phyloP scores from a whole-genome alignment of 1,140 invertebrate species.

The Myzus persicae region DNA sequence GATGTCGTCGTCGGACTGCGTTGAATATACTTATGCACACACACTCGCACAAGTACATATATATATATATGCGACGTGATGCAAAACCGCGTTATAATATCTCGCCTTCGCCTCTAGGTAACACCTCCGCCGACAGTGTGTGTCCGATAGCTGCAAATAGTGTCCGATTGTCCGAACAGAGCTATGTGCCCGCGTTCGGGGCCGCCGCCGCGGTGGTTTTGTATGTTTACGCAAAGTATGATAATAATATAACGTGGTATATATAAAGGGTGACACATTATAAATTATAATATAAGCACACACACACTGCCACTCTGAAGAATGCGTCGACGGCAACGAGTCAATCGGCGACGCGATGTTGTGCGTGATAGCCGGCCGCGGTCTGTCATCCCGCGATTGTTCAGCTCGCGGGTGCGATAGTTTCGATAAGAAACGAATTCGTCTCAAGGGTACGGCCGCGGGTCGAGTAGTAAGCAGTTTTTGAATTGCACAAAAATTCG shows the following conservation, averaged over 20 bases:
- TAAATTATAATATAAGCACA: background rate
- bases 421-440: background rate
- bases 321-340: slow-evolving; percentile 5
- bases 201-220: background rate
- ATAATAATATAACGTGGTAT: slow-evolving; percentile 4
- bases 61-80: background rate
- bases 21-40: background rate
- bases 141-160: background rate
- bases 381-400: background rate
- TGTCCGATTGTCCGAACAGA: background rate
- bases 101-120: background rate
- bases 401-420: background rate
- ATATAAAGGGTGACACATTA: background rate
- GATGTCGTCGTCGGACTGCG: background rate
- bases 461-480: background rate
- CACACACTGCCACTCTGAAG: background rate
- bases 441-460: background rate
- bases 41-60: background rate
- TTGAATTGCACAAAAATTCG: background rate
- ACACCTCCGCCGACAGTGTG: background rate
- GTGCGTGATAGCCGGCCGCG: background rate
- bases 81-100: slow-evolving; percentile 6
- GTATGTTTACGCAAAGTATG: background rate
- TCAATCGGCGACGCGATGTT: background rate
- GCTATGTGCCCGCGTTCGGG: background rate